These are phyloP conservation scores for Danaus chrysippus DNA, from an alignment of 2,888 invertebrate species.

Conservation along the genomic window DNA sequence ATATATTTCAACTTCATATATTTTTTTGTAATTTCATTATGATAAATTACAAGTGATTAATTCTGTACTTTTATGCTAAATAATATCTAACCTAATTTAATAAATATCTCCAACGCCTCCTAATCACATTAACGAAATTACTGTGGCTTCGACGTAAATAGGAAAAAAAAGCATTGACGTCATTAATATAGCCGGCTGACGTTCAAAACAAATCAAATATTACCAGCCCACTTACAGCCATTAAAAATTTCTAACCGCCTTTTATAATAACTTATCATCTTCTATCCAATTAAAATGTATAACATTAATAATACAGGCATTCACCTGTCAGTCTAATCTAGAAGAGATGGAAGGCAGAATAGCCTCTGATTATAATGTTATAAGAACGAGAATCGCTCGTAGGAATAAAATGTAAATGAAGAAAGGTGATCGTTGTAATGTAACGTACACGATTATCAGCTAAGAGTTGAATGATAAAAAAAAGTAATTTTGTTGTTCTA, in stretches of 20 bases:
- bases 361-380: conserved; percentile 30
- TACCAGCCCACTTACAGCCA: conserved; percentile 32
- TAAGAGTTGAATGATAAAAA: background rate
- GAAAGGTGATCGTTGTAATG: conserved; percentile 24
- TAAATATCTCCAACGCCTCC: too few relatives aligned
- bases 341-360: conserved; percentile 23
- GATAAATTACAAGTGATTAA: too few relatives aligned
- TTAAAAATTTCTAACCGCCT: conserved; percentile 42
- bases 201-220: conserved; percentile 30
- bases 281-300: conserved; percentile 62
- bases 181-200: conserved; percentile 23
- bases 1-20: too few relatives aligned
- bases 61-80: too few relatives aligned
- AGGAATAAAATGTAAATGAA: conserved; percentile 38
- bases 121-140: conserved; percentile 5
- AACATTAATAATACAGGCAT: conserved; percentile 52
- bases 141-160: conserved; percentile 20
- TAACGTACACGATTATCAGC: background rate
- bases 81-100: too few relatives aligned
- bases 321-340: conserved; percentile 60
- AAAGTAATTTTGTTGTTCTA: background rate
- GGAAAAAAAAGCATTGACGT: conserved; percentile 24
- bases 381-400: conserved; percentile 39
- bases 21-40: too few relatives aligned
- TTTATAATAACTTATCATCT: conserved; percentile 38